phyloP scores from a whole-genome alignment of 2,113 vertebrate genomes.

The human (Homo sapiens) region GRCh38 chr15:58776501-58777000 shows the following conservation, averaged over 20 bases:
- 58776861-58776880: too few relatives aligned
- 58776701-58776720: neutral
- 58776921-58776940: conserved; percentile 11
- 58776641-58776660: neutral
- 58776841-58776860: neutral
- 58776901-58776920: neutral
- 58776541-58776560: neutral
- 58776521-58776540: neutral
- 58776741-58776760: neutral
- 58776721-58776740: neutral
- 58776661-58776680: neutral
- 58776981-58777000: neutral
- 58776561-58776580: conserved; percentile 15
- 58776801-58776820: neutral
- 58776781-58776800: neutral
- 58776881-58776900: neutral
- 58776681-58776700: neutral
- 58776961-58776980: conserved; percentile 11
- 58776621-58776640: neutral
- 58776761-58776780: neutral
- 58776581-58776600: neutral
- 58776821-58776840: neutral
- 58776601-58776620: neutral
- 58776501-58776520: neutral
- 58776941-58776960: neutral